Base-by-base conservation (phyloP, 2,113 vertebrate species). In the Grammomys dolichurus region DNA sequence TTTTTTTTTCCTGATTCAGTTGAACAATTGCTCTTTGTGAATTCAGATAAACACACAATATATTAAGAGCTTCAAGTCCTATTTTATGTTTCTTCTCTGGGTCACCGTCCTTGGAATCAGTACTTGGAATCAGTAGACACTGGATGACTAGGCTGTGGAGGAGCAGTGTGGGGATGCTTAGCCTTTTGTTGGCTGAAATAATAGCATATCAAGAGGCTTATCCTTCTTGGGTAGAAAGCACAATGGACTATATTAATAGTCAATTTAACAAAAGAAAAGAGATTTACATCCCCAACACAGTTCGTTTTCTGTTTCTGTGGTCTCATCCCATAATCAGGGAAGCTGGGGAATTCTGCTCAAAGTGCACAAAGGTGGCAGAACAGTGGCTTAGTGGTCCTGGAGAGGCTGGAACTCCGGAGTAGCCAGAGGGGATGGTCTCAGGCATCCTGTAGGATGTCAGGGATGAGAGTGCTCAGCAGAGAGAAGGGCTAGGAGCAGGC, bases 51-150 rank as follows among this genome's bases (percentile, higher is more conserved):
- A 91, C 56, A 96, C 48, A 75, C 28, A 76, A 85, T 89, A 40
- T 65, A 89, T 89, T 81, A 92, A 96, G 77, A 26, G 81, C 24
- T 95, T 80, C 46, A 85, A 77, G 93, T 89, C 60, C 81, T 54
- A 46, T 81, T 95, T 96, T 81, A 70, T 88, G 92, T 95, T 93
- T 94, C 77, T 93, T 95, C 72, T 93, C 36, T 73, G 46, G 86
- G 89, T 94, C 96, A 94, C 36, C 56, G 67, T 75, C 24, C 65
- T 95, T 73, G 86, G 82, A 95, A 72, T 93, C 75, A 90, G 93
- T 75, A 16, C 58, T 95, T 77, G 86, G 82, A 95, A 67, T 93
- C 75, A 81, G 93, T 36, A 91, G 77, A 92, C 46, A 12, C 54
- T n/a, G 40, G 81, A 94, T 69, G 87, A 97, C 89, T 67, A 86